These are phyloP conservation scores for Pogona vitticeps DNA, from an alignment of 2,113 vertebrate species.

Conservation along the genomic window DNA sequence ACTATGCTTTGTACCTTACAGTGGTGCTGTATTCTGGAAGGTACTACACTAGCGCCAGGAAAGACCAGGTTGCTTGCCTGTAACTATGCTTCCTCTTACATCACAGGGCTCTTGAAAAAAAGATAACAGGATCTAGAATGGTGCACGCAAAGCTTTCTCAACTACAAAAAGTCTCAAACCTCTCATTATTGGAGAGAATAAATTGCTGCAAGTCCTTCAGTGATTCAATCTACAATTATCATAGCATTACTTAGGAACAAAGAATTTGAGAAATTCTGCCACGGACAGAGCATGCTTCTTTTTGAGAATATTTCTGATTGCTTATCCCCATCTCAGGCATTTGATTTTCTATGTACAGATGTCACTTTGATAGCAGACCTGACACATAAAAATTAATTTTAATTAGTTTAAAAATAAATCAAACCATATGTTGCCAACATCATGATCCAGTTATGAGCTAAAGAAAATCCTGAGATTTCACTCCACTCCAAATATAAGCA, in stretches of 20 bases:
- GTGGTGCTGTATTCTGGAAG: not conserved
- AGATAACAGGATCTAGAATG: not conserved
- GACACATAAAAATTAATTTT: not conserved
- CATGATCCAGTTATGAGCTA: not conserved
- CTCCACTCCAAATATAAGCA: not conserved
- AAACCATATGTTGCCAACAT: not conserved
- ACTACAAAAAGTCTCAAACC: not conserved
- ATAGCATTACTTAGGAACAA: not conserved
- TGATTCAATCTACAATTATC: not conserved
- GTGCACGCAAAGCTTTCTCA: not conserved
- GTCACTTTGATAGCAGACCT: not conserved
- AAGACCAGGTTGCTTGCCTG: not conserved
- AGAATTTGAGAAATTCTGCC: not conserved
- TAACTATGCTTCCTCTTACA: not conserved
- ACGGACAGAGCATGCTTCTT: not conserved
- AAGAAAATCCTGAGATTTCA: not conserved
- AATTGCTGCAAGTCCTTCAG: not conserved
- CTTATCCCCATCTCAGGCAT: not conserved
- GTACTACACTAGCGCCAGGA: not conserved
- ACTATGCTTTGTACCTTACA: not conserved
- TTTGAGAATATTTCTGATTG: not conserved
- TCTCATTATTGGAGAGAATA: not conserved
- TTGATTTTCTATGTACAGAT: not conserved
- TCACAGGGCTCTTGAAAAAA: not conserved
- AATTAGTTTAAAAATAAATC: not conserved